These are phyloP conservation scores for Ennomos quercinarius DNA, from an alignment of 2,888 invertebrate genomes.

Conservation along the genomic window DNA sequence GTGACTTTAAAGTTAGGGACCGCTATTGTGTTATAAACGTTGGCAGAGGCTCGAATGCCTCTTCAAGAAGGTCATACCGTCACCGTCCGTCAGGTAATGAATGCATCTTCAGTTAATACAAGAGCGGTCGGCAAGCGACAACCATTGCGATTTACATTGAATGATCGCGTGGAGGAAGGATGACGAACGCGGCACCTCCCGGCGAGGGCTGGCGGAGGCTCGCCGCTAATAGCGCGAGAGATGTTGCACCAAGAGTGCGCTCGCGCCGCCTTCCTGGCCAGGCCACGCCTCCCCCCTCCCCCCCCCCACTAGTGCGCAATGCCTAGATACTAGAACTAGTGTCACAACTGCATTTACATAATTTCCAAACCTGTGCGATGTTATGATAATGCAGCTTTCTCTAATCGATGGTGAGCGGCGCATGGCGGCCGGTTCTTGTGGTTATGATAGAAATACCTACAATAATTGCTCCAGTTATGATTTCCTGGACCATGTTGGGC, in stretches of 20 bases:
- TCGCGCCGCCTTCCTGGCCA: constrained; percentile 53
- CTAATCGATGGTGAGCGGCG: constrained; percentile 22
- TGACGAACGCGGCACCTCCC: constrained; percentile 1
- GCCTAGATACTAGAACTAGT: constrained; percentile 38
- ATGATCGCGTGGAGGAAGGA: constrained; percentile 26
- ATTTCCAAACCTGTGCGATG: constrained; percentile 25
- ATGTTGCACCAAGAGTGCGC: constrained; percentile 44
- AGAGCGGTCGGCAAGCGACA: constrained; percentile 33
- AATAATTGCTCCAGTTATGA: constrained; percentile 14
- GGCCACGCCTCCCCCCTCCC: constrained; percentile 46
- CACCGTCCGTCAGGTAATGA: background rate
- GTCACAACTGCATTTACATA: constrained; percentile 35
- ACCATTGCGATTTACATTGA: constrained; percentile 38
- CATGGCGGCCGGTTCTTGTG: constrained; percentile 7
- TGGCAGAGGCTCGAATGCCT: no score
- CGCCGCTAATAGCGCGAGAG: constrained; percentile 43
- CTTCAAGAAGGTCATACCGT: no score
- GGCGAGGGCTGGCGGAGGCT: constrained; percentile 34
- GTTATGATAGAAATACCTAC: constrained; percentile 18
- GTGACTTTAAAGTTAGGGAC: no score
- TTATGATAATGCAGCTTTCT: constrained; percentile 30
- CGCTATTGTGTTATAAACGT: no score
- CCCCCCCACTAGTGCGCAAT: constrained; percentile 37
- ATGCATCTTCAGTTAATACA: background rate
- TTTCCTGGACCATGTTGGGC: constrained; percentile 14